Evolutionary conservation across 2,888 invertebrate genomes (phyloP).

Genomic region (Chloroclysta siterata): DNA sequence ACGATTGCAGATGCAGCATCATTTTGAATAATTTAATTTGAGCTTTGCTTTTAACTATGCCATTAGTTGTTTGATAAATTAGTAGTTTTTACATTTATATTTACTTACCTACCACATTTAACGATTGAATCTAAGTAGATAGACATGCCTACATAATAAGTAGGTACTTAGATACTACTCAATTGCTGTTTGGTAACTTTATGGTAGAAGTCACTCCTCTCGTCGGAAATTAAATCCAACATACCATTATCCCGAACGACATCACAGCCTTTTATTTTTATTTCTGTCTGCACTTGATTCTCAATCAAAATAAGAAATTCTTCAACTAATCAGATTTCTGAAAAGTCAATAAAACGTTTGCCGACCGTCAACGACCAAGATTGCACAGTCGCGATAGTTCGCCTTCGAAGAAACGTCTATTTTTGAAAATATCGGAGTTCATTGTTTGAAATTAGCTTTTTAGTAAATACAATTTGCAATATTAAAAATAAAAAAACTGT

Average conservation of each 20-base stretch:
- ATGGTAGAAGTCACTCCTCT: background rate
- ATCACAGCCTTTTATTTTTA: conserved; percentile 3
- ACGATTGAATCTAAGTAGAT: background rate
- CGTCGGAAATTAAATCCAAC: background rate
- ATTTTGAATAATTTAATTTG: conserved; percentile 22
- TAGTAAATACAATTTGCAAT: too few species aligned
- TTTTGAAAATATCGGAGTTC: conserved; percentile 7
- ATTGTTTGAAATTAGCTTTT: too few species aligned
- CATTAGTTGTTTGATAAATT: conserved; percentile 21
- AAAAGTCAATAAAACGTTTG: conserved; percentile 36
- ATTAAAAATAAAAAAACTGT: too few species aligned
- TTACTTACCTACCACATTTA: conserved; percentile 1
- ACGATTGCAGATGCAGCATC: conserved; percentile 18
- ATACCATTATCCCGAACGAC: background rate
- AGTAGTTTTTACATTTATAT: background rate
- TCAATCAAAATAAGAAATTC: conserved; percentile 23
- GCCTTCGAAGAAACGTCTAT: conserved; percentile 24
- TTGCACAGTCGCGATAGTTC: conserved; percentile 30
- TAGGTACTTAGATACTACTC: background rate
- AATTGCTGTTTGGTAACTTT: background rate
- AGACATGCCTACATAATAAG: background rate
- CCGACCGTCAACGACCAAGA: conserved; percentile 36
- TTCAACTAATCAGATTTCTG: conserved; percentile 38
- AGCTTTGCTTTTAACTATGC: conserved; percentile 21
- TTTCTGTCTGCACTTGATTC: conserved; percentile 23